Evolutionary conservation across 2,113 vertebrate species (phyloP), one percentile per base, ranked within the genome.

Genomic region (Xyrauchen texanus): DNA sequence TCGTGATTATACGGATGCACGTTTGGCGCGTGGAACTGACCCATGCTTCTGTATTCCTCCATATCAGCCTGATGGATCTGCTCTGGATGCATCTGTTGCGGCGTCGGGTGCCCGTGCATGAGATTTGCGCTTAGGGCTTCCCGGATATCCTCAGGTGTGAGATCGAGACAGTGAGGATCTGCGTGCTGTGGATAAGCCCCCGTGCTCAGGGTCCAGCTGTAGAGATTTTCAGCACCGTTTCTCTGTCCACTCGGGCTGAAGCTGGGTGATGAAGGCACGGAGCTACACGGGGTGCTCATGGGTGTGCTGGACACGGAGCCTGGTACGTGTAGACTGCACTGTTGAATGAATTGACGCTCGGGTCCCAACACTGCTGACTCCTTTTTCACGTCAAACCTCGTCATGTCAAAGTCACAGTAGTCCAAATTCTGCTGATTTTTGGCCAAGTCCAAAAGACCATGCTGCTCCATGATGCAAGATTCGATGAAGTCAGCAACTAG

Each of bases 341-440:
- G 94, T 89, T 95, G 96, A 89, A 96, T 91, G 16, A 96, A 93
- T 86, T 95, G 92, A 89, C 95, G 95, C 65, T 96, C 96, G 78
- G 94, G 92, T 88, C 94, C 94, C 88, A 93, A 94, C 93, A 97
- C 89, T 2, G 94, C 88, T 87, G 94, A 86, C 88, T 99, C 97
- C 91, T 97, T 98, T 89, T 99, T 99, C 80, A 99, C 96, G 88
- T 97, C 97, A 86, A 98, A 98, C 94, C 97, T 98, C 94, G 97
- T 96, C 91, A 95, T 93, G 92, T 96, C 94, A 93, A 96, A 98
- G 90, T 98, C 97, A 92, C 93, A 94, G 93, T 97, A 98, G 94
- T 96, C 96, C 95, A 99, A 95, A 91, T 93, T 93, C 68, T 94
- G 94, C 79, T 88, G 92, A 60, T 87, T 92, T 88, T 96, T 97